Evolutionary conservation across 2,797 vertebrate species (phyloP), one percentile per base, ranked within the genome.

Genomic region (Kryptolebias ocellatus): DNA sequence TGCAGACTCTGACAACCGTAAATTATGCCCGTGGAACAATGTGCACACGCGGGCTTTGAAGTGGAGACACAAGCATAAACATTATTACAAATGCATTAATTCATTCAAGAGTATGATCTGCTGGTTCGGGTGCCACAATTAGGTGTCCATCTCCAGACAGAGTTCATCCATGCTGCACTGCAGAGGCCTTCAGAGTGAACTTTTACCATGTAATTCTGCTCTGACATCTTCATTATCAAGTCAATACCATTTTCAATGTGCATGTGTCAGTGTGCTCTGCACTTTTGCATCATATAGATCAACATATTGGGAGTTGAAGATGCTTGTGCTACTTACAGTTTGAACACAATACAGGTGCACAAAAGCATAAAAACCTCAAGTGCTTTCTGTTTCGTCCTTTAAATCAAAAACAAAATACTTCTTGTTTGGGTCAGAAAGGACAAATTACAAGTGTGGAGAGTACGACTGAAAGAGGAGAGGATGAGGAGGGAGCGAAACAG

Each of bases 51-150:
- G 1, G 77, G 87, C 90, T 90, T 89, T 90, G 87, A 90, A 86
- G 86, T 78, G 81, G 70, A 89, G 86, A 90, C 87, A 83, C 87
- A 80, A 88, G 79, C 87, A 89, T 91, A 93, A 94, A 91, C 89
- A 91, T 92, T 90, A 92, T 91, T 90, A 90, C 87, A 90, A 90
- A 93, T 87, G 89, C 91, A 93, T 92, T 92, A 88, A 89, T 85
- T 92, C 85, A 86, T 91, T 93, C 88, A 83, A 81, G 78, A 86
- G 87, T 76, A 66, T 90, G 89, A 93, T 91, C 85, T 87, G 85
- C 78, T 66, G 64, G 68, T 87, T 67, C 14, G 0, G 50, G 64
- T 31, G 74, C 72, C 66, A 73, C 84, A 87, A 87, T 91, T 87
- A 78, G 76, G 49, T 81, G 86, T 90, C 85, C 80, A 66, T 89